phyloP scores from a whole-genome alignment of 2,797 vertebrate species.

The Lepilemur septentrionalis region DNA sequence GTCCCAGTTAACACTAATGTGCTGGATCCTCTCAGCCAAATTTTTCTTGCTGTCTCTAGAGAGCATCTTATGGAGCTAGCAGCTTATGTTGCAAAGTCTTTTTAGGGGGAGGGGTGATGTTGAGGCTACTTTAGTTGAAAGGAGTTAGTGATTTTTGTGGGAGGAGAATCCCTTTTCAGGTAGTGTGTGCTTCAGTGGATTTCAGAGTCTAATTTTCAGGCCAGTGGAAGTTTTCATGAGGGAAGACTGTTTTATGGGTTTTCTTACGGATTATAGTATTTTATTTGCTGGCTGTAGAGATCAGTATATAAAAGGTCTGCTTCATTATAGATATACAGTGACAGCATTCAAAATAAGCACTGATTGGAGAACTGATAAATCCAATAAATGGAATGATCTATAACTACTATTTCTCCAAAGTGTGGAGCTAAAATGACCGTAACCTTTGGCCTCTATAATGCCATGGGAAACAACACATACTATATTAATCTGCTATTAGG shows the following conservation, averaged over 20 bases:
- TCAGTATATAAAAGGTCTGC: neutral
- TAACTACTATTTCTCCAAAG: neutral
- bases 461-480: neutral
- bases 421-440: neutral
- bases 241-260: neutral
- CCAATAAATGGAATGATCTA: neutral
- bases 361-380: neutral
- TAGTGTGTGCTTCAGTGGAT: neutral
- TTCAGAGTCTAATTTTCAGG: constrained; percentile 2
- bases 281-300: neutral
- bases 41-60: neutral
- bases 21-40: neutral
- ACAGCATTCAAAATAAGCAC: neutral
- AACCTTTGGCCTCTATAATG: neutral
- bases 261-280: neutral
- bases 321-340: neutral
- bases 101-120: neutral
- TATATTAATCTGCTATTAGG: neutral
- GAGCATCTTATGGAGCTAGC: neutral
- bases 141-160: neutral
- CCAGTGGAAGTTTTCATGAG: neutral
- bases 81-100: neutral
- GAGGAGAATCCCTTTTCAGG: neutral
- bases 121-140: neutral
- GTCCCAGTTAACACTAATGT: neutral